Evolutionary conservation across 1,140 invertebrate species (phyloP), one percentile per base, ranked within the genome.

Genomic region (Lucilia sericata): DNA sequence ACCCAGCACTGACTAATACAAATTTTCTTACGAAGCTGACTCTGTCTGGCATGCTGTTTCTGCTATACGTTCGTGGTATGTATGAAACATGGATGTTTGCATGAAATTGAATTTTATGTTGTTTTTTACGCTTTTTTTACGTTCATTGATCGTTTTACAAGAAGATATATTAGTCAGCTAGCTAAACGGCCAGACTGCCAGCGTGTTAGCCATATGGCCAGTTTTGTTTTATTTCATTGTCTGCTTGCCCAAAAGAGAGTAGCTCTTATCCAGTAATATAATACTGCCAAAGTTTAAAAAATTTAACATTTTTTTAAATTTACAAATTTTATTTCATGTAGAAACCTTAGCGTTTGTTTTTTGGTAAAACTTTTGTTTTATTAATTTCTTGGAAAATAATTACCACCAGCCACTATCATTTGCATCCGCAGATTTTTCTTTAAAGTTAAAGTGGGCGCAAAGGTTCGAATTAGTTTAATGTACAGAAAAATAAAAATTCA

Each of bases 31-130:
- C n/a, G 55, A 60, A 60, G 14, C 55, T 60, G 55, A 14, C n/a
- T 30, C 25, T 17, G 55, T n/a, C 14, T 60, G 55, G n/a, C 14
- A 60, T n/a, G 14, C 13, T 60, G 55, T 60, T 17, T 14, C 51
- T 60, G 51, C 13, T 12, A 30, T 2, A 30, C 25, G 25, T 30
- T 30, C 25, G 25, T 30, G 5, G 42, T 42, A 42, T 7, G 42
- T 17, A 60, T 60, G 17, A 60, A 60, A 60, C 55, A 60, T 60
- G n/a, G 55, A 60, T 60, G 55, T 60, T 60, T 60, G 55, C 55
- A 60, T 60, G 55, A 60, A 60, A 60, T 60, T 60, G 55, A 60
- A 60, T 60, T 60, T 60, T n/a, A 60, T 60, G 55, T 60, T 60
- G 14, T 60, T 60, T 60, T 17, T n/a, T 60, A 17, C 55, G n/a